Evolutionary conservation across 2,113 vertebrate genomes (phyloP), one percentile per base, ranked within the genome.

Genomic region (Neodon shergylaensis): DNA sequence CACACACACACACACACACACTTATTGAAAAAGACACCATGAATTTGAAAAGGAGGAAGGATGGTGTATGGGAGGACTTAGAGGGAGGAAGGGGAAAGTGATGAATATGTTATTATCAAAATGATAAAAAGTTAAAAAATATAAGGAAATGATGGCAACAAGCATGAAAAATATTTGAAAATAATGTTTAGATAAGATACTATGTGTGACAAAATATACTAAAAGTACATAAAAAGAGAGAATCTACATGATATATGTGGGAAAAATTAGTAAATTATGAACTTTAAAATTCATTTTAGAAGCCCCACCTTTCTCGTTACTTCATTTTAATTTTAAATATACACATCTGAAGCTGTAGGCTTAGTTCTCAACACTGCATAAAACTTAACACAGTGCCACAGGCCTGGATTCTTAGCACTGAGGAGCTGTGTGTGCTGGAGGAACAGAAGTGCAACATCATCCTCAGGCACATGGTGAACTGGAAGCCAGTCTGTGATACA

Each of bases 161-260:
- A 89, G 17, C n/a, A 94, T 39, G 44, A 73, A 78, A 89, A 92
- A 90, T 61, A 84, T 61, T 31, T 74, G 22, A n/a, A 72, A 87
- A 91, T 54, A 81, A 77, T 5, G 31, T 28, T 2, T 84, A 87
- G 47, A 31, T 63, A 33, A 44, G 19, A 89, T 73, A 78, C 16
- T n/a, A 19, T 72, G 21, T 31, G 4, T 77, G 3, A 83, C 16
- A 86, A 92, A 77, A 78, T 9, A 31, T 12, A 77, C 28, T 44
- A 93, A 52, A 82, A 78, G 33, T 44, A 72, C 1, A 52, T 84
- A 13, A 65, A 73, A 36, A 44, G 61, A 82, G 68, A 70, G 16
- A 44, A 31, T 79, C 33, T 22, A 33, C 63, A 79, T 44, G 79
- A 39, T 42, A 39, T 39, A 26, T 39, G 36, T 42, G 36, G 22